Evolutionary conservation across 53 echinoderm and acorn worm genomes (phyloP), one percentile per base, ranked within the genome.

Genomic region (Glandiceps talaboti): DNA sequence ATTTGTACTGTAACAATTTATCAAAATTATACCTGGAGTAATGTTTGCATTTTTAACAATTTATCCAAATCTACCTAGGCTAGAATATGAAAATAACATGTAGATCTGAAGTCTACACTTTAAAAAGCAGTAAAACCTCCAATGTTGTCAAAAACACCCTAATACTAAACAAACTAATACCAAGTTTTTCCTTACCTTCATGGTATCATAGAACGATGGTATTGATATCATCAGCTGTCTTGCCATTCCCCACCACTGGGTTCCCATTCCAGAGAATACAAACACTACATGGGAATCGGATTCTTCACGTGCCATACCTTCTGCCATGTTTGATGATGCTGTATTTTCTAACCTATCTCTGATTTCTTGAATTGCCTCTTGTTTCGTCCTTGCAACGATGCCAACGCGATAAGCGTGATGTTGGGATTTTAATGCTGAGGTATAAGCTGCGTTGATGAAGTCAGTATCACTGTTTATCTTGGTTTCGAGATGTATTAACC

Each of bases 171-270:
- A 14, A 73, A 25, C 75, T 26, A 1, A 29, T 29, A 25, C 73
- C 30, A 31, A 1, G 0, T 6, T 28, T 64, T 0, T 76, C 30
- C 74, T 86, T 76, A 87, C 87, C 87, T 80, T 76, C 25, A 87
- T 87, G 28, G 33, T 83, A 30, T 83, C 79, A 12, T 72, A 74
- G 28, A 87, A 87, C 0, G 31, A 75, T 29, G 85, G 82, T 6
- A 82, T 33, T 25, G 82, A 76, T 28, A 77, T 79, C 83, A 89
- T 89, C 25, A 89, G 81, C 30, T 89, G 79, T 73, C 89, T 89
- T 1, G 82, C 85, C 89, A 89, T 85, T 26, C 89, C 89, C 89
- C 89, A 89, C 89, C 85, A 88, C 79, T 89, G 89, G 27, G 85
- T 89, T 6, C 89, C 88, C 89, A 89, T 89, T 1, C 89, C 85